Percentiles rank a stretch among this genome's conserved stretches.
Evolutionary conservation across 2,888 invertebrate genomes (phyloP).

Genomic region (Caenorhabditis zanzibari): DNA sequence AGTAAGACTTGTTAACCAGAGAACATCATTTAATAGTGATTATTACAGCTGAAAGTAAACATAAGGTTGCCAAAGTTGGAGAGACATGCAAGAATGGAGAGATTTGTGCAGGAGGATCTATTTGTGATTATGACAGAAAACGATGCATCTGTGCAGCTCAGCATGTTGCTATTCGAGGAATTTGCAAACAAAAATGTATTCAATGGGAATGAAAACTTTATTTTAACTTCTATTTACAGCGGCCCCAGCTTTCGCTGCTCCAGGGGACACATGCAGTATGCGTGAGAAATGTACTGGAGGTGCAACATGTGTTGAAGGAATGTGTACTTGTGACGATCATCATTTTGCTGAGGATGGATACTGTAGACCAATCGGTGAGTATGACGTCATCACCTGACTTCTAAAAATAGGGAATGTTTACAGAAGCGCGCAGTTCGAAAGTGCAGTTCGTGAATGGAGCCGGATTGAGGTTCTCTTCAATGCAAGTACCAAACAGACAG

Average conservation of each 20-base stretch:
- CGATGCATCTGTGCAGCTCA: conserved; percentile 79
- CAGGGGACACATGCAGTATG: conserved; percentile 73
- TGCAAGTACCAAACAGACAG: conserved; percentile 63
- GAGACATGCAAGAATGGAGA: conserved; percentile 77
- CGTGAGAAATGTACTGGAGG: conserved; percentile 77
- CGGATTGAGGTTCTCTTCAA: conserved; percentile 76
- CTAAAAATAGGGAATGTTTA: conserved; percentile 45
- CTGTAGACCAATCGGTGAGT: conserved; percentile 74
- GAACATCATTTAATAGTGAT: not conserved
- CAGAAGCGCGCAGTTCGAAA: conserved; percentile 68
- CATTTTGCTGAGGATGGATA: conserved; percentile 78
- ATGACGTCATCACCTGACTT: conserved; percentile 10
- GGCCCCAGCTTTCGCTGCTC: conserved; percentile 67
- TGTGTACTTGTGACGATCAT: conserved; percentile 74
- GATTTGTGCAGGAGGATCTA: conserved; percentile 80
- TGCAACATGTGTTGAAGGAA: conserved; percentile 72
- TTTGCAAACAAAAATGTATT: conserved; percentile 76
- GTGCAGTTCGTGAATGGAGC: conserved; percentile 73
- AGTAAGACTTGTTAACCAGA: conserved; percentile 33
- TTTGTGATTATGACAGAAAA: conserved; percentile 76
- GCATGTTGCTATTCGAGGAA: conserved; percentile 72
- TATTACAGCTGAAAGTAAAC: conserved; percentile 57
- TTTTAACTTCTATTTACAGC: conserved; percentile 56
- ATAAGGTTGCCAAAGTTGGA: conserved; percentile 74
- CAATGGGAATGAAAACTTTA: not conserved